phyloP scores from a whole-genome alignment of 2,888 invertebrate genomes.

The Stratiomys singularior region DNA sequence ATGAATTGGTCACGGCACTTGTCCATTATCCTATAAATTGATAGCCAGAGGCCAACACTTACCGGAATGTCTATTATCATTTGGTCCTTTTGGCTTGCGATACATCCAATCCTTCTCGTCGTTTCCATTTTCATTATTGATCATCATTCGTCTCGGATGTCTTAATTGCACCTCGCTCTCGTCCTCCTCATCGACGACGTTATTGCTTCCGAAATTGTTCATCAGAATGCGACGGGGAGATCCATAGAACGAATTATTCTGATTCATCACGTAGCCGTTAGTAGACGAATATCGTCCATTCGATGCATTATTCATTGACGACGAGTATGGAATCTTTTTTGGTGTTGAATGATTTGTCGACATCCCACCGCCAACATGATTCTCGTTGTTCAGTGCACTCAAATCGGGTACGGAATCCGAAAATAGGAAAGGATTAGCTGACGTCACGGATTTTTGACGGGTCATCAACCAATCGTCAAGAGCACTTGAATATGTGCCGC shows the following conservation, averaged over 20 bases:
- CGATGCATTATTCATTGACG: constrained; percentile 46
- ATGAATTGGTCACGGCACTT: no score
- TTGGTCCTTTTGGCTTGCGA: constrained; percentile 63
- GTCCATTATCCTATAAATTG: not conserved
- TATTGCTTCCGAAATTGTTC: constrained; percentile 63
- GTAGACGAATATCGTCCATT: constrained; percentile 54
- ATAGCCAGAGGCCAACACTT: constrained; percentile 45
- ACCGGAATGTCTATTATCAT: constrained; percentile 65
- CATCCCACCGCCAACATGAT: constrained; percentile 60
- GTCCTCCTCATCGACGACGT: constrained; percentile 63
- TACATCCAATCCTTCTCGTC: constrained; percentile 64
- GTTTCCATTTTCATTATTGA: constrained; percentile 63
- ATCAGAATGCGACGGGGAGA: constrained; percentile 63
- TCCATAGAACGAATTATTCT: constrained; percentile 62
- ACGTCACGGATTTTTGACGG: constrained; percentile 63
- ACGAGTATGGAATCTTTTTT: constrained; percentile 62
- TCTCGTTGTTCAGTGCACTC: constrained; percentile 63
- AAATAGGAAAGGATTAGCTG: constrained; percentile 63
- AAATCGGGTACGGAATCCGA: constrained; percentile 65
- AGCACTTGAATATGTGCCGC: constrained; percentile 67
- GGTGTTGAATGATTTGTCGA: constrained; percentile 65
- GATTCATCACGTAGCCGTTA: constrained; percentile 62
- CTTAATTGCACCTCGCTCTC: constrained; percentile 63
- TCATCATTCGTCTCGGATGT: constrained; percentile 58
- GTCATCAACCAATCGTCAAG: constrained; percentile 69